Evolutionary conservation across 2,888 invertebrate species (phyloP), one percentile per base, ranked within the genome.

Genomic region (Idaea biselata): DNA sequence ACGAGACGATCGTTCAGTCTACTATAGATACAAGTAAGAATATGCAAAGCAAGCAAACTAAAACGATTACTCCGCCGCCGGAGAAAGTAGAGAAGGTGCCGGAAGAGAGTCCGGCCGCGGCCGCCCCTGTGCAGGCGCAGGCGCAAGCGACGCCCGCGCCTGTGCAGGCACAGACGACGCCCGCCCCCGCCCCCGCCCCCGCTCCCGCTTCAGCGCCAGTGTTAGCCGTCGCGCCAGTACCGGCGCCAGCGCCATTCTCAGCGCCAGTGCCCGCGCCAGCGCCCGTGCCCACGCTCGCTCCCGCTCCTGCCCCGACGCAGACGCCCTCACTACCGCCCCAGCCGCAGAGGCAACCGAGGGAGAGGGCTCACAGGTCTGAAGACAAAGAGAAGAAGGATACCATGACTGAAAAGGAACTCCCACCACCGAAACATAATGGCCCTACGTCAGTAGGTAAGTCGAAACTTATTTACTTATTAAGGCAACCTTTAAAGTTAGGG

Each of bases 1-100:
- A 80, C 82, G 91, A 90, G 67, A 80, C 75, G 72, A 77, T 67
- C 70, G 73, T 78, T 70, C 87, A 84, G 74, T 73, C 84, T 75
- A 74, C 86, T 70, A 66, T 90, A 87, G 90, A 90, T 80, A 81
- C 81, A 73, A 86, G 78, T 86, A 89, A 86, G 79, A 86, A 76
- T 79, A 70, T 80, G 73, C 78, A 84, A 72, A 82, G 31, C 59
- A 67, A 67, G 31, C 53, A 55, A 55, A n/a, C 7, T 25, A 64
- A 64, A 55, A 59, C 16, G 53, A 55, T 11, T 6, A 54, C 60
- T 18, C 44, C 56, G 16, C 60, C 56, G 31, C 14, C 60, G 25
- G 63, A 64, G 59, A 53, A 16, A 4, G 18, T 17, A 6, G 44
- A 16, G 55, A 63, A 18, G 11, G 18, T 44, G 7, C 55, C 53